Evolutionary conservation across 2,113 vertebrate species (phyloP).

Genomic region (Lates calcarifer): DNA sequence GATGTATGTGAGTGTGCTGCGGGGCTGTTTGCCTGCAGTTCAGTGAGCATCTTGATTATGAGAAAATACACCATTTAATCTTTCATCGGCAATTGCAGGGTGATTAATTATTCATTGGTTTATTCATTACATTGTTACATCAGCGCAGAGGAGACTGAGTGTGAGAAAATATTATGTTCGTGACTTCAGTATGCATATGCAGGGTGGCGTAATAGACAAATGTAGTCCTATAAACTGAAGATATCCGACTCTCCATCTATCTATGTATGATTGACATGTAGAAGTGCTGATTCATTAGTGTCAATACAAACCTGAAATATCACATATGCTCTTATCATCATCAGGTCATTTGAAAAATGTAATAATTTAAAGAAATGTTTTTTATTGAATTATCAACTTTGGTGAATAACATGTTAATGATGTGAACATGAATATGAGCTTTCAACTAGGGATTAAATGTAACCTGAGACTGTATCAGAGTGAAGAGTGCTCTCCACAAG

Average conservation of each 20-base stretch:
- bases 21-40: slow-evolving; percentile 16
- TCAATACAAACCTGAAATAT: not conserved
- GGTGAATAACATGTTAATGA: not conserved
- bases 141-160: not conserved
- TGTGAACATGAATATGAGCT: not conserved
- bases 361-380: not conserved
- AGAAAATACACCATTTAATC: slow-evolving; percentile 46
- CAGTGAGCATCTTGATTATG: slow-evolving; percentile 29
- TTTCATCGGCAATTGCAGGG: slow-evolving; percentile 29
- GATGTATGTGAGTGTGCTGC: slow-evolving; percentile 1
- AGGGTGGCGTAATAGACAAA: not conserved
- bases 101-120: slow-evolving; percentile 65
- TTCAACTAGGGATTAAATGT: not conserved
- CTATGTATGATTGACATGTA: not conserved
- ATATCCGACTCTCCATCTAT: not conserved
- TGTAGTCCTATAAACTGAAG: not conserved
- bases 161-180: slow-evolving; percentile 42
- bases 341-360: not conserved
- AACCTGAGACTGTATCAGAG: not conserved
- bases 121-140: slow-evolving; percentile 57
- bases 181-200: slow-evolving; percentile 14
- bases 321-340: slow-evolving; percentile 1
- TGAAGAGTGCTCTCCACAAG: not conserved
- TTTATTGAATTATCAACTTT: not conserved
- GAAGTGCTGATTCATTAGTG: slow-evolving; percentile 12